phyloP scores from a whole-genome alignment of 2,888 invertebrate species.

The Chaetogeoica ovagalla region DNA sequence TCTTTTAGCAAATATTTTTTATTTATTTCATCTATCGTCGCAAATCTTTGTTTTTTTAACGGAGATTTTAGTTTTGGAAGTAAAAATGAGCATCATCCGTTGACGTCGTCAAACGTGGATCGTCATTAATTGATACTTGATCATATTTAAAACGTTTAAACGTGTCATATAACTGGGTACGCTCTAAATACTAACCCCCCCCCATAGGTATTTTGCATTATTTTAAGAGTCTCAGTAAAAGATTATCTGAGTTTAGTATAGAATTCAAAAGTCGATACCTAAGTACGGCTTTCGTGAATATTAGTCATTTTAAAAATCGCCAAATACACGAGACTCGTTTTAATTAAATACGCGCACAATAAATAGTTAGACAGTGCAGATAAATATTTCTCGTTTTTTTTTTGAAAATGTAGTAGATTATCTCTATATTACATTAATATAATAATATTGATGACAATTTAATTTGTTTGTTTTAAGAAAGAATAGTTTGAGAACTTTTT shows the following conservation, averaged over 20 bases:
- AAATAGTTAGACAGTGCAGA: background rate
- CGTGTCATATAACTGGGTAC: background rate
- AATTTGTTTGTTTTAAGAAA: too few relatives aligned
- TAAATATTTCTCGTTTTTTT: too few relatives aligned
- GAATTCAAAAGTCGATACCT: background rate
- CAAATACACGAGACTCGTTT: background rate
- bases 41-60: too few relatives aligned
- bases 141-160: background rate
- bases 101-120: background rate
- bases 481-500: too few relatives aligned
- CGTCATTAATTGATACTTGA: background rate
- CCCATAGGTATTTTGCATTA: background rate
- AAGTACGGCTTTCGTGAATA: background rate
- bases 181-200: too few relatives aligned
- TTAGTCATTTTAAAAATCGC: conserved; percentile 1
- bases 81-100: background rate
- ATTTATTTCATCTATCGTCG: too few relatives aligned
- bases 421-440: too few relatives aligned
- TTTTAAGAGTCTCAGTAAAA: background rate
- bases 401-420: too few relatives aligned
- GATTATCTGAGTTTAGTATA: background rate
- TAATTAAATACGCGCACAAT: background rate
- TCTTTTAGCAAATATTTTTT: too few relatives aligned
- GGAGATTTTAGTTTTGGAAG: too few relatives aligned
- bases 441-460: too few relatives aligned